phyloP scores from a whole-genome alignment of 1,140 invertebrate genomes.

The Drosophila tristis region DNA sequence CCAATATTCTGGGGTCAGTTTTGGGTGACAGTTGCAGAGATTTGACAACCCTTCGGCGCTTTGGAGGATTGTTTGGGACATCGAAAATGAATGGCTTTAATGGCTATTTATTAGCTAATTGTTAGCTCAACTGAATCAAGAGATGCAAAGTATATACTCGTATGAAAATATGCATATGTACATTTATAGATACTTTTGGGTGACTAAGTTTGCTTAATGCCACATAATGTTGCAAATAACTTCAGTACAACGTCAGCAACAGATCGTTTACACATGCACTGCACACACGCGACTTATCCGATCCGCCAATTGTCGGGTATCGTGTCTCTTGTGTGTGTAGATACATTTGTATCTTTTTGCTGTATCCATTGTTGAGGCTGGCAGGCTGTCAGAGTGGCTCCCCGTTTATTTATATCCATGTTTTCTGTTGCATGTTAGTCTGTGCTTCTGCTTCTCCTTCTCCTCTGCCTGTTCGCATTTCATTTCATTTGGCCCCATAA shows the following conservation, averaged over 20 bases:
- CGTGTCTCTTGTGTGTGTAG: conserved; percentile 21
- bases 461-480: conserved; percentile 56
- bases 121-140: conserved; percentile 44
- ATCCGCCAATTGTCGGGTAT: conserved; percentile 48
- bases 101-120: conserved; percentile 53
- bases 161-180: neutral
- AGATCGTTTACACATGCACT: conserved; percentile 44
- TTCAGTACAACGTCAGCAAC: conserved; percentile 32
- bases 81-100: conserved; percentile 52
- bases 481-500: conserved; percentile 68
- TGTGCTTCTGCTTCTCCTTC: neutral
- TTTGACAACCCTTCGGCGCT: conserved; percentile 20
- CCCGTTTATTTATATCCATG: conserved; percentile 52
- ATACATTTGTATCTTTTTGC: conserved; percentile 50
- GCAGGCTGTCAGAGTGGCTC: conserved; percentile 17
- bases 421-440: conserved; percentile 47
- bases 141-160: neutral
- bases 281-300: conserved; percentile 53
- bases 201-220: neutral
- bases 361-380: conserved; percentile 21
- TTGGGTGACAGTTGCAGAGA: conserved; percentile 22
- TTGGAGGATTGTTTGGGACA: conserved; percentile 26
- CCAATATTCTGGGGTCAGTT: conserved; percentile 42
- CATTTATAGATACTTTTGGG: conserved; percentile 4
- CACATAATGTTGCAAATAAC: conserved; percentile 31